These are phyloP conservation scores for Lydus trimaculatus DNA, from an alignment of 2,888 invertebrate genomes.

Conservation along the genomic window DNA sequence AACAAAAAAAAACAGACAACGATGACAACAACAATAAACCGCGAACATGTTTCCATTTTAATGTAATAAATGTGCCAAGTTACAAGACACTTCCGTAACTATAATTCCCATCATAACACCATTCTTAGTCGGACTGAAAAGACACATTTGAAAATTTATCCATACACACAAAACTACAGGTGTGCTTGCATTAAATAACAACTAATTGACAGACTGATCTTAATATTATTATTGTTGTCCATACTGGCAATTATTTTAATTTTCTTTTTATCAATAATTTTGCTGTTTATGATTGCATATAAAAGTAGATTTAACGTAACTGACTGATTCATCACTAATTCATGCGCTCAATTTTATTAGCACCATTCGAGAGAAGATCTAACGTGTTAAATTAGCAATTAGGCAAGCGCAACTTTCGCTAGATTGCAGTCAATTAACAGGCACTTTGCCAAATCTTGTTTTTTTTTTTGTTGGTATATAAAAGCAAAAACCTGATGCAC, in stretches of 20 bases:
- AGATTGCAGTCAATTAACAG: not conserved
- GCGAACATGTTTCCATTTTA: constrained; percentile 20
- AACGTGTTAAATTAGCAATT: not conserved
- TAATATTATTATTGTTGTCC: not conserved
- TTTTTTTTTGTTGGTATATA: not conserved
- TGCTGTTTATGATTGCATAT: too few relatives aligned
- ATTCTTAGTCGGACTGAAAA: constrained; percentile 6
- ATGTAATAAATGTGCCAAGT: constrained; percentile 3
- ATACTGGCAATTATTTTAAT: not conserved
- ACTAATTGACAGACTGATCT: constrained; percentile 29
- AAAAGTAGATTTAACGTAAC: not conserved
- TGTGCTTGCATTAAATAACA: constrained; percentile 34
- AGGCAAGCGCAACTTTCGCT: not conserved
- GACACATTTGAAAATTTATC: constrained; percentile 20
- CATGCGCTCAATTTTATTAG: not conserved
- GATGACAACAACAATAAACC: constrained; percentile 23
- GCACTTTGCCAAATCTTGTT: not conserved
- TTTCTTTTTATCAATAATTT: not conserved
- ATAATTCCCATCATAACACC: constrained; percentile 15
- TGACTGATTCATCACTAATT: not conserved
- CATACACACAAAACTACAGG: constrained; percentile 16
- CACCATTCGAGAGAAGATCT: not conserved
- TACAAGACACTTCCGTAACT: constrained; percentile 19
- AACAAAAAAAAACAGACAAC: too few relatives aligned
- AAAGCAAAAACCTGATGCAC: not conserved